phyloP scores from a whole-genome alignment of 2,888 invertebrate genomes.

The Actias luna region DNA sequence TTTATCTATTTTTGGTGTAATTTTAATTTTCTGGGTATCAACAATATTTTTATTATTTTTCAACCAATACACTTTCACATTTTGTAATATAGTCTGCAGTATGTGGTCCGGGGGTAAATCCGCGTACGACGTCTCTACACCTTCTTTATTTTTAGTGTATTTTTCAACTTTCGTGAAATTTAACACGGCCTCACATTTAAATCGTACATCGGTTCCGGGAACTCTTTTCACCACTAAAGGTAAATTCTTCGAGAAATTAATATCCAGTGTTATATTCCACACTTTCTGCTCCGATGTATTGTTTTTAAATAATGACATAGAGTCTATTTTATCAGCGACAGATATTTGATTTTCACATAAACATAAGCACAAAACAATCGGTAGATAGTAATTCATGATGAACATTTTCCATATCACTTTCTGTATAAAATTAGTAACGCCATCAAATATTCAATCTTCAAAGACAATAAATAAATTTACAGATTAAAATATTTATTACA shows the following conservation, averaged over 20 bases:
- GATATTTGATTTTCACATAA: constrained; percentile 54
- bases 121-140: constrained; percentile 57
- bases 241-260: constrained; percentile 68
- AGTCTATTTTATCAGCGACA: constrained; percentile 51
- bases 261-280: constrained; percentile 74
- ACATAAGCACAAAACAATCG: constrained; percentile 64
- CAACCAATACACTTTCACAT: constrained; percentile 71
- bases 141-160: constrained; percentile 66
- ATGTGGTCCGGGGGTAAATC: constrained; percentile 69
- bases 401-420: constrained; percentile 62
- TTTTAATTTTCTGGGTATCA: constrained; percentile 52
- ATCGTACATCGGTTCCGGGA: constrained; percentile 54
- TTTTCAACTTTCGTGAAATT: constrained; percentile 71
- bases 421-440: constrained; percentile 4
- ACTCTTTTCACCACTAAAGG: constrained; percentile 53
- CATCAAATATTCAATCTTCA: neutral
- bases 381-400: constrained; percentile 71
- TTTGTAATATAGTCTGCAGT: constrained; percentile 63
- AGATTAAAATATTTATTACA: neutral
- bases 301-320: constrained; percentile 48
- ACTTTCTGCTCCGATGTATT: constrained; percentile 65
- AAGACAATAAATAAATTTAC: neutral
- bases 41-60: constrained; percentile 57
- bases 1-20: constrained; percentile 64
- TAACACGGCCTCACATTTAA: constrained; percentile 72